Evolutionary conservation across 2,113 vertebrate genomes (phyloP).

Genomic region (Ceyx margarethae): DNA sequence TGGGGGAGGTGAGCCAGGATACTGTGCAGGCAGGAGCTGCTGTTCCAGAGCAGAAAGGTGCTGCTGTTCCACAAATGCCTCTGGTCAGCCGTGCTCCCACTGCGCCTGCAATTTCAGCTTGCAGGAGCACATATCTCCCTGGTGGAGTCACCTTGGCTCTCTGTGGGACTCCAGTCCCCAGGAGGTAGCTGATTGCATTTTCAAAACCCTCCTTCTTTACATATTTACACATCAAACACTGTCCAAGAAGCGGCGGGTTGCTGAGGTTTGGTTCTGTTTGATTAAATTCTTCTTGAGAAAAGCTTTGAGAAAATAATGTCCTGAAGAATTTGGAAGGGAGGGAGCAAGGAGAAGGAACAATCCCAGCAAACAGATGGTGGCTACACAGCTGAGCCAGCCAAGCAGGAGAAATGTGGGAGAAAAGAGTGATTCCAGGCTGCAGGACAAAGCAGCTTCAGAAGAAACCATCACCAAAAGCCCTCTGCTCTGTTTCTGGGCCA

Average conservation of each 20-base stretch:
- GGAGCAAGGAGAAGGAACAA: constrained; percentile 40
- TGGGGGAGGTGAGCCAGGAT: too few species aligned
- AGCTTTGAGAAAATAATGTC: constrained; percentile 55
- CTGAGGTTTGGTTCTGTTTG: constrained; percentile 64
- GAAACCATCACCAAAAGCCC: constrained; percentile 28
- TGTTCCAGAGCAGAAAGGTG: not conserved
- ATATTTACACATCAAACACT: constrained; percentile 68
- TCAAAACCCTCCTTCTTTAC: constrained; percentile 52
- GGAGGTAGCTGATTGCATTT: constrained; percentile 51
- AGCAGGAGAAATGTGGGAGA: constrained; percentile 52
- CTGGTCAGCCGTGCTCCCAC: constrained; percentile 14
- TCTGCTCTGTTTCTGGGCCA: constrained; percentile 30
- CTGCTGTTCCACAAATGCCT: not conserved
- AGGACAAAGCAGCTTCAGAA: constrained; percentile 41
- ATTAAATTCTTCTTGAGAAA: constrained; percentile 63
- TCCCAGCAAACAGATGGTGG: constrained; percentile 61
- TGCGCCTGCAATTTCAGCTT: constrained; percentile 44
- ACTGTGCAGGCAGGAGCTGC: not conserved
- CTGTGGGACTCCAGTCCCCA: not conserved
- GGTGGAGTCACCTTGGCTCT: constrained; percentile 48
- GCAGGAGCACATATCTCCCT: constrained; percentile 4
- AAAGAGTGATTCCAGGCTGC: constrained; percentile 16
- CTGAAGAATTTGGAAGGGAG: constrained; percentile 38
- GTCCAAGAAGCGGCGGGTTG: constrained; percentile 51
- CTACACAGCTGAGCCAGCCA: constrained; percentile 35